Evolutionary conservation across 1,140 invertebrate genomes (phyloP), one percentile per base, ranked within the genome.

Genomic region (Caenorhabditis briggsae): DNA sequence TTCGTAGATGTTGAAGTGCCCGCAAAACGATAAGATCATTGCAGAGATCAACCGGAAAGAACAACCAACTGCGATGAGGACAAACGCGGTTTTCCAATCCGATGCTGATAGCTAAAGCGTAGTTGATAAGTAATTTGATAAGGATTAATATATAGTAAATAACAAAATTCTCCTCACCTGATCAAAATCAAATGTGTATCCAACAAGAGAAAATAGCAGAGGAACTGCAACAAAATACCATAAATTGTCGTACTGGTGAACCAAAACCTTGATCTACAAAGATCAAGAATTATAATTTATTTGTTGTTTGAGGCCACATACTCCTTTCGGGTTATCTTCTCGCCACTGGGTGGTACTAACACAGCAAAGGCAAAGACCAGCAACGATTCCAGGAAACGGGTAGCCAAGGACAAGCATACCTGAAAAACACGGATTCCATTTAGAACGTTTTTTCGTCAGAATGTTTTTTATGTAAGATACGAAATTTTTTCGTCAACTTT

Each of bases 191-290:
- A 78, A 78, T 23, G 70, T 78, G n/a, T 78, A 78, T 5, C 70
- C 70, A 14, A 78, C 70, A 16, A 78, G 14, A 23, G 70, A 78
- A n/a, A 78, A 78, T 53, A 78, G 70, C 18, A 78, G 46, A n/a
- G 70, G 70, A 20, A 78, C 70, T 11, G 70, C 70, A 23, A 78
- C 70, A 53, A 78, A 78, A 50, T 78, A 78, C 70, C 70, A 78
- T 6, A 78, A 23, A 50, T 78, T 78, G 14, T 78, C 70, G 9
- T 23, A 78, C 11, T 78, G 70, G 23, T 78, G 70, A 11, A 78
- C 70, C 20, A 78, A 46, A 23, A 78, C 46, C 41, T 78, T 78
- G n/a, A 78, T 78, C 70, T 78, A 12, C 23, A 11, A 20, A 46
- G 8, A 20, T 61, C 23, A 20, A 25, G n/a, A 58, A n/a, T 25